These are phyloP conservation scores for Bagarius yarrelli DNA, from an alignment of 2,113 vertebrate species.

Conservation along the genomic window DNA sequence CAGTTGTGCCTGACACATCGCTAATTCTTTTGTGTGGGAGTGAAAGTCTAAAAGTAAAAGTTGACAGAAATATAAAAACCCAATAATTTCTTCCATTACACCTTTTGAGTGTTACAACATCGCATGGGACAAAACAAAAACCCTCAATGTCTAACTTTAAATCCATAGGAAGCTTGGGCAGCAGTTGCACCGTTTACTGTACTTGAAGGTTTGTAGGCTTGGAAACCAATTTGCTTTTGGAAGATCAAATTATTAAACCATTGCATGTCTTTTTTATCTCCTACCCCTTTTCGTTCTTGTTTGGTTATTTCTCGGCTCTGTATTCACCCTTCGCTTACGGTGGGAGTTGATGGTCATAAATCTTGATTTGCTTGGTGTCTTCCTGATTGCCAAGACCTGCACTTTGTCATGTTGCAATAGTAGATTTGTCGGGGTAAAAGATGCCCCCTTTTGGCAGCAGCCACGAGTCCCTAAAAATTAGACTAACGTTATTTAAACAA, in stretches of 20 bases:
- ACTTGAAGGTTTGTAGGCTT: neutral
- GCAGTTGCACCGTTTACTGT: neutral
- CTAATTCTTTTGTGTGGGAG: too few relatives aligned
- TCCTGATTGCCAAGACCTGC: constrained; percentile 45
- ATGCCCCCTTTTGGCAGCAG: constrained; percentile 42
- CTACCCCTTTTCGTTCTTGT: constrained; percentile 9
- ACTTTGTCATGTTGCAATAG: constrained; percentile 50
- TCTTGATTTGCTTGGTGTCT: constrained; percentile 49
- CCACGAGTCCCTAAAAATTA: constrained; percentile 41
- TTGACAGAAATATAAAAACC: too few relatives aligned
- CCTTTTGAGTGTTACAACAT: neutral
- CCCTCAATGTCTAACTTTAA: neutral
- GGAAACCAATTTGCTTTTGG: neutral
- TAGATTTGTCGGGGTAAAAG: constrained; percentile 43
- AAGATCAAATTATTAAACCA: neutral
- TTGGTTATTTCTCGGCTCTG: constrained; percentile 30
- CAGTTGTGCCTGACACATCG: too few relatives aligned
- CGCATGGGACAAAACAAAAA: neutral
- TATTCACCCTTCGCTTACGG: constrained; percentile 36
- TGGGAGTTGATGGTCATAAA: constrained; percentile 51
- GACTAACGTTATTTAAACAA: constrained; percentile 53
- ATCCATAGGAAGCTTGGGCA: neutral
- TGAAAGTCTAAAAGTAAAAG: too few relatives aligned
- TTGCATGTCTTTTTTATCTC: constrained; percentile 14
- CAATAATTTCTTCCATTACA: too few relatives aligned